Percentiles rank a stretch among this genome's conserved stretches.
Conservation (phyloP, 2,888 invertebrate species). For the Archips crataeganus region DNA sequence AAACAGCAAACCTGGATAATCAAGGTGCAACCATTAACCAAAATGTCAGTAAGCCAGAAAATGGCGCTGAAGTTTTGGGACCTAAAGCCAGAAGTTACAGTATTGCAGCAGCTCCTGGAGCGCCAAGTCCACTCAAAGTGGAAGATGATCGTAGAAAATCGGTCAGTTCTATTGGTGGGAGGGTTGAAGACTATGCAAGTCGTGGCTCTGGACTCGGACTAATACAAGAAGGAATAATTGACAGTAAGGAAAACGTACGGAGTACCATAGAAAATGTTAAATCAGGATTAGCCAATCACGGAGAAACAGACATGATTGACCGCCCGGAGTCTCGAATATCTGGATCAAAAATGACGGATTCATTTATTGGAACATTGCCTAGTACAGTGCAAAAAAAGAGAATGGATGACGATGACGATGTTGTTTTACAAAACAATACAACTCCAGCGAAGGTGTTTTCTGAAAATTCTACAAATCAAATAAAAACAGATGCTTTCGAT, state of each 20-base stretch:
- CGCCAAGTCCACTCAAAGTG: constrained; percentile 74
- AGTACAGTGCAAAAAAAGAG: constrained; percentile 69
- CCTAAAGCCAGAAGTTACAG: constrained; percentile 84
- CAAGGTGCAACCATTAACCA: constrained; percentile 65
- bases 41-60: constrained; percentile 69
- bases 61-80: constrained; percentile 72
- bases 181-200: constrained; percentile 69
- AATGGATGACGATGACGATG: constrained; percentile 78
- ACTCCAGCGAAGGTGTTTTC: constrained; percentile 54
- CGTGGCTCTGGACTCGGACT: constrained; percentile 76
- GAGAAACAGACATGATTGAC: constrained; percentile 62
- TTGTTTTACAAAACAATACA: constrained; percentile 69
- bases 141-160: constrained; percentile 84
- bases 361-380: constrained; percentile 76
- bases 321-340: constrained; percentile 80
- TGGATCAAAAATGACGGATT: constrained; percentile 81
- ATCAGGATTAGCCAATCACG: constrained; percentile 70
- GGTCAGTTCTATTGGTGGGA: constrained; percentile 78
- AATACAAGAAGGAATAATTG: constrained; percentile 78
- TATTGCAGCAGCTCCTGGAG: constrained; percentile 80
- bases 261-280: constrained; percentile 76
- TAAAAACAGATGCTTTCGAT: constrained; percentile 71
- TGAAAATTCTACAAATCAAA: constrained; percentile 56
- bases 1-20: constrained; percentile 80
- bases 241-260: constrained; percentile 75